phyloP scores from a whole-genome alignment of 2,113 vertebrate species.

The Megalops atlanticus region DNA sequence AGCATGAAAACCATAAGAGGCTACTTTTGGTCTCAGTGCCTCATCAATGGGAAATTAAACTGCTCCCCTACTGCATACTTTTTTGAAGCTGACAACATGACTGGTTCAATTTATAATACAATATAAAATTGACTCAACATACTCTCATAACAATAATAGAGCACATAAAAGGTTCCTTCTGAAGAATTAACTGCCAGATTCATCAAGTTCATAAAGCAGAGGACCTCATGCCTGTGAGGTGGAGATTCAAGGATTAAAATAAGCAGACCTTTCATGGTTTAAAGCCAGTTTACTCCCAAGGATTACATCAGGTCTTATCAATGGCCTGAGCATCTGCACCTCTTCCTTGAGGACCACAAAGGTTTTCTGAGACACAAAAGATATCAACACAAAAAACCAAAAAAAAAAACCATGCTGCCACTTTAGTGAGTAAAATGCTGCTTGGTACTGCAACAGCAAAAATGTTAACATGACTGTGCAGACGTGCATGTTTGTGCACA shows the following conservation, averaged over 20 bases:
- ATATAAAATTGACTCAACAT: constrained; percentile 60
- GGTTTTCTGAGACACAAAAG: constrained; percentile 59
- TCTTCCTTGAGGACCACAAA: constrained; percentile 66
- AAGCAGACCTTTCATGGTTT: constrained; percentile 74
- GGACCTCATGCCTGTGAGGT: constrained; percentile 61
- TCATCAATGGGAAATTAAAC: constrained; percentile 67
- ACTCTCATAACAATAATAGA: constrained; percentile 70
- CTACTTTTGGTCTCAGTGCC: constrained; percentile 52
- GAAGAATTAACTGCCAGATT: constrained; percentile 66
- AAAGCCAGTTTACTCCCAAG: constrained; percentile 64
- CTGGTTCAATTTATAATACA: constrained; percentile 61
- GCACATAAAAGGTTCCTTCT: constrained; percentile 63
- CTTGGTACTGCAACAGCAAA: neutral
- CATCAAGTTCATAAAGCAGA: constrained; percentile 64
- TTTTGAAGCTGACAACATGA: constrained; percentile 66
- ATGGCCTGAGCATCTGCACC: constrained; percentile 60
- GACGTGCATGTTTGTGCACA: constrained; percentile 30
- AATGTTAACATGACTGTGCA: constrained; percentile 10
- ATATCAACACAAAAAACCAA: constrained; percentile 31
- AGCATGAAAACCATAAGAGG: constrained; percentile 10
- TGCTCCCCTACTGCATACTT: constrained; percentile 58
- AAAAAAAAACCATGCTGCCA: constrained; percentile 62
- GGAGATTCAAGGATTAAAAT: constrained; percentile 76
- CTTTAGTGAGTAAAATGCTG: constrained; percentile 54
- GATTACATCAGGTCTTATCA: constrained; percentile 73